Conservation (phyloP, 2,113 vertebrate species). For the Vulpes ferrilata region DNA sequence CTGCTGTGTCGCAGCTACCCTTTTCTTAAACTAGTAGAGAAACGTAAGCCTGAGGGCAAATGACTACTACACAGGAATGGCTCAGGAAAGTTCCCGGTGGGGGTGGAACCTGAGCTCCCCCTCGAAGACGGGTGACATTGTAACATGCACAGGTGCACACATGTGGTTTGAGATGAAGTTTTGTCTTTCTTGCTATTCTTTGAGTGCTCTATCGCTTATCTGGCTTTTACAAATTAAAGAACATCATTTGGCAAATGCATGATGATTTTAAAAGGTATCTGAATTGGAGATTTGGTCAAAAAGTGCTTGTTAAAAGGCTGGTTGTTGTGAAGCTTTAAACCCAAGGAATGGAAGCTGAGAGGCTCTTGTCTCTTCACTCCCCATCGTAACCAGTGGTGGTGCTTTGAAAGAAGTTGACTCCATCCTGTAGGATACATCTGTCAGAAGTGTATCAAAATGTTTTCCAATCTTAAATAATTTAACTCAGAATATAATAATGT, state of each 20-base stretch:
- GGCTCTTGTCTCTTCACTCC: constrained; percentile 16
- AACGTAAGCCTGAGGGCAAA: neutral
- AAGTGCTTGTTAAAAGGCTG: constrained; percentile 34
- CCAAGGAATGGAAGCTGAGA: neutral
- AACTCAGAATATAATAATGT: constrained; percentile 88
- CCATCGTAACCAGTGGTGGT: constrained; percentile 34
- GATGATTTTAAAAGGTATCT: constrained; percentile 63
- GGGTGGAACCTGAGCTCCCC: neutral
- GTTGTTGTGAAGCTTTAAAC: constrained; percentile 21
- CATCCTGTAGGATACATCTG: constrained; percentile 84
- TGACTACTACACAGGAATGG: neutral
- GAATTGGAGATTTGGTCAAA: constrained; percentile 53
- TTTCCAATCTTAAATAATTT: constrained; percentile 90
- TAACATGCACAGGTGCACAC: constrained; percentile 11
- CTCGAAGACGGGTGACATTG: constrained; percentile 22
- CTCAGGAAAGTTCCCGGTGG: neutral
- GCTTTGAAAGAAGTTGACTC: constrained; percentile 83
- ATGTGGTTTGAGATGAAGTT: constrained; percentile 28
- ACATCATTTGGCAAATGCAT: constrained; percentile 56
- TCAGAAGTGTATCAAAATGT: constrained; percentile 89
- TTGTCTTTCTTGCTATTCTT: constrained; percentile 47
- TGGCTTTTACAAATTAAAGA: constrained; percentile 57
- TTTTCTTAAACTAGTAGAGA: neutral
- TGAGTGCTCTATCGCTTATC: neutral
- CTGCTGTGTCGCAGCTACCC: neutral